Evolutionary conservation across 2,888 invertebrate species (phyloP).

Genomic region (Helicoverpa assulta): DNA sequence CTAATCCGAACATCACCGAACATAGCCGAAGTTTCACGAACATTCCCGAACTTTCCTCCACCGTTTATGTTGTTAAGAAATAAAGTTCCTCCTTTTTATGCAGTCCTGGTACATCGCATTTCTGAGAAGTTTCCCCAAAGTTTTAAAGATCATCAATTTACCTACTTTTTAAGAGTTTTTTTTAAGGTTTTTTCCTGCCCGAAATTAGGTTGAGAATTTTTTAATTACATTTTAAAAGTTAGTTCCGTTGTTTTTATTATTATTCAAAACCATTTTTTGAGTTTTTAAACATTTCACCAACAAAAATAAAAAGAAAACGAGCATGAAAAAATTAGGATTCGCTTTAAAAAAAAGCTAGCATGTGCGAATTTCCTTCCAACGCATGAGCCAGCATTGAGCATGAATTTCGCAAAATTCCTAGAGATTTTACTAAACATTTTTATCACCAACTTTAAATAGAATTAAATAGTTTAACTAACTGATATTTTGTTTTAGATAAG

Average conservation of each 20-base stretch:
- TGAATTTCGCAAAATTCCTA: slow-evolving; percentile 46
- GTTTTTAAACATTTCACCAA: not conserved
- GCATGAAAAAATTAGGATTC: slow-evolving; percentile 43
- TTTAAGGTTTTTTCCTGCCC: not conserved
- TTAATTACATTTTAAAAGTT: not conserved
- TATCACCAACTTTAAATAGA: slow-evolving; percentile 25
- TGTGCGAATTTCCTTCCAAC: slow-evolving; percentile 43
- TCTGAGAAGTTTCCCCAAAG: slow-evolving; percentile 9
- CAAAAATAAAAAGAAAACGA: not conserved
- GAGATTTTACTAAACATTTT: slow-evolving; percentile 24
- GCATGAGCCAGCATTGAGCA: slow-evolving; percentile 56
- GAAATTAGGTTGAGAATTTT: not conserved
- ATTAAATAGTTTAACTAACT: slow-evolving; percentile 54
- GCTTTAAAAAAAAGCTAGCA: slow-evolving; percentile 53
- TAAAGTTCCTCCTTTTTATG: slow-evolving; percentile 8
- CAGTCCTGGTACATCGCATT: slow-evolving; percentile 42
- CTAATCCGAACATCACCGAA: slow-evolving; percentile 15
- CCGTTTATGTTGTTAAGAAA: slow-evolving; percentile 15
- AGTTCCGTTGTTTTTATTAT: not conserved
- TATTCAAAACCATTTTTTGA: not conserved
- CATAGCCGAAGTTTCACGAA: slow-evolving; percentile 16
- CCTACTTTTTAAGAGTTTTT: not conserved
- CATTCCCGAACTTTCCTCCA: slow-evolving; percentile 16
- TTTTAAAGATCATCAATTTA: slow-evolving; percentile 2
- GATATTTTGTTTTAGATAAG: slow-evolving; percentile 59